Base-by-base conservation (phyloP, 2,797 vertebrate species). In the Corythornis leucogaster region DNA sequence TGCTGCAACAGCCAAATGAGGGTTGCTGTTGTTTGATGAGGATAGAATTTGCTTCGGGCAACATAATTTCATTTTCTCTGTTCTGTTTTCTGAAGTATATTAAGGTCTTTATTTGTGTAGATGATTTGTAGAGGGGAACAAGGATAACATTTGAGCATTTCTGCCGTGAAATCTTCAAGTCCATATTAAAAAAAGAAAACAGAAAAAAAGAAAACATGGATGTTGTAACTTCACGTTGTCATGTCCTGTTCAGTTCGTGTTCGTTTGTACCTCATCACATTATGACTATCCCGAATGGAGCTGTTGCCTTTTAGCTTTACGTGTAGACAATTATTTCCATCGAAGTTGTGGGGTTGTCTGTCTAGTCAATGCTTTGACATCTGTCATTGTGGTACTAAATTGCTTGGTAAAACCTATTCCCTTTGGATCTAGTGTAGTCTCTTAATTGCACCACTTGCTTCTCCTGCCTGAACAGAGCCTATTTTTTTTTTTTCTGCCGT, bases 381-480 rank as follows among this genome's bases (percentile, higher is more conserved):
- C 85, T 92, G 85, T 94, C 94, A 88, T 70, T 14, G 1, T 33
- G 38, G 68, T 40, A 30, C 70, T 71, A 26, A 77, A 88, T 90
- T 85, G 89, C 93, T 94, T 74, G 80, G 91, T 86, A 80, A 80
- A 93, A 80, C 57, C 80, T 71, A 40, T 90, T 82, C 40, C 93
- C 90, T 90, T n/a, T 83, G 92, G 91, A 87, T 68, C 25, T 43
- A 46, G 35, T 6, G 1, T 16, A 76, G 83, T 79, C 91, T 81
- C 80, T 77, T 83, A 85, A 93, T 91, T 89, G 92, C 91, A 33
- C 66, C 58, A 3, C 71, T 92, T 40, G 73, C 66, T 85, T 33
- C 90, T 90, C 30, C 64, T 71, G 85, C 68, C 61, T 55, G 88
- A 87, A 87, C 90, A 94, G 83, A 94, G 80, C 80, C 78, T 21